These are phyloP conservation scores for Lepidocyrtoides sp. DNA, from an alignment of 2,888 invertebrate species.

Conservation along the genomic window DNA sequence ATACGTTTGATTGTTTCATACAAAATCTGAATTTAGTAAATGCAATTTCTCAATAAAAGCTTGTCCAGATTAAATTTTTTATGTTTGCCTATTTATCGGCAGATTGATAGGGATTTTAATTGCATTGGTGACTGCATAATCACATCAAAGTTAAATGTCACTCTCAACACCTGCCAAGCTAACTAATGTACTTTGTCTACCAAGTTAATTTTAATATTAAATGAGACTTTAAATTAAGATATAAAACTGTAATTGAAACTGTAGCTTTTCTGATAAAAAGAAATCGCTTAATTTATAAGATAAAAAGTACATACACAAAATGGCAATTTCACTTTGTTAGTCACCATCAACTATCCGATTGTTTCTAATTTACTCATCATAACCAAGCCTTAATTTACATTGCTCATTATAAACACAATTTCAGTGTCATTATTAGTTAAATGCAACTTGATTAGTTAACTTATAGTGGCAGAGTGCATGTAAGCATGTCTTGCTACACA, in stretches of 20 bases:
- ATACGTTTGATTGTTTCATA: no score
- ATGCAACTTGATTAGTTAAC: not conserved
- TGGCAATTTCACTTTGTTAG: not conserved
- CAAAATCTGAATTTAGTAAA: no score
- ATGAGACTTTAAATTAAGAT: not conserved
- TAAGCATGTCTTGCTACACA: no score
- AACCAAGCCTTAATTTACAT: not conserved
- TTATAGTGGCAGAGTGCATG: not conserved
- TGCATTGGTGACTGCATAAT: no score
- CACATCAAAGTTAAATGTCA: no score
- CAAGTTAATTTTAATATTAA: not conserved
- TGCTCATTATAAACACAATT: not conserved
- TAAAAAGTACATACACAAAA: not conserved
- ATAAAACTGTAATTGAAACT: not conserved
- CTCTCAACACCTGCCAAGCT: no score
- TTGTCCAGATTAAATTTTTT: no score
- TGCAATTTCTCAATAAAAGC: no score
- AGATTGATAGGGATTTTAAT: no score
- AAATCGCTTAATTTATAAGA: not conserved
- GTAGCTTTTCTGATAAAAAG: not conserved
- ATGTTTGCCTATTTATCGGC: no score
- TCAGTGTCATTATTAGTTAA: slow-evolving; percentile 1
- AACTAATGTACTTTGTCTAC: not conserved
- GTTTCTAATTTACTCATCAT: not conserved
- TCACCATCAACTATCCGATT: not conserved